phyloP scores from a whole-genome alignment of 2,113 vertebrate genomes.

The Platysternon megacephalum region DNA sequence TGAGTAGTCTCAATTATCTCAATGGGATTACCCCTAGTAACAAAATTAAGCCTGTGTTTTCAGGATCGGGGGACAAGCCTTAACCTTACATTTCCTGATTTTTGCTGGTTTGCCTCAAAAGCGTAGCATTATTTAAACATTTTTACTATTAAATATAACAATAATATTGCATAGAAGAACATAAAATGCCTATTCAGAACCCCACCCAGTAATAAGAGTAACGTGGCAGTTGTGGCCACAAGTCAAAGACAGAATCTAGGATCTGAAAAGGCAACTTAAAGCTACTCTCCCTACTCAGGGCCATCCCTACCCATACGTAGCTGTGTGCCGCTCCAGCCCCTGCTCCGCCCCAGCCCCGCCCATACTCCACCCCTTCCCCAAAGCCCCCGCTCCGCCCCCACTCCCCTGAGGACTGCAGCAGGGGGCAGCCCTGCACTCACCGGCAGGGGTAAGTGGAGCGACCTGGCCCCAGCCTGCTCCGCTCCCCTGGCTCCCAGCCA shows the following conservation, averaged over 20 bases:
- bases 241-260: neutral
- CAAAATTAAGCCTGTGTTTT: neutral
- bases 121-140: neutral
- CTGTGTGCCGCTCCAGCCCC: too few relatives aligned
- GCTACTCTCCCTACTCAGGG: neutral
- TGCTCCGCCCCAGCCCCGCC: too few relatives aligned
- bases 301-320: too few relatives aligned
- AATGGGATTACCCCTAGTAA: neutral
- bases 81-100: neutral
- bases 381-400: too few relatives aligned
- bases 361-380: too few relatives aligned
- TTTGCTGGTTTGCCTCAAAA: neutral
- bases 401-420: too few relatives aligned
- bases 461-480: too few relatives aligned
- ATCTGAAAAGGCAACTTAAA: neutral
- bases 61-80: neutral
- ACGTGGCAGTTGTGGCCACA: neutral
- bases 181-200: neutral
- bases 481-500: too few relatives aligned
- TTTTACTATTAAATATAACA: neutral
- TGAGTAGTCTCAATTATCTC: neutral
- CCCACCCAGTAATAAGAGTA: neutral
- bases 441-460: too few relatives aligned
- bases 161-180: neutral
- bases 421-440: too few relatives aligned